These are phyloP conservation scores for Dermatophagoides farinae DNA, from an alignment of 1,140 invertebrate genomes.

Conservation along the genomic window DNA sequence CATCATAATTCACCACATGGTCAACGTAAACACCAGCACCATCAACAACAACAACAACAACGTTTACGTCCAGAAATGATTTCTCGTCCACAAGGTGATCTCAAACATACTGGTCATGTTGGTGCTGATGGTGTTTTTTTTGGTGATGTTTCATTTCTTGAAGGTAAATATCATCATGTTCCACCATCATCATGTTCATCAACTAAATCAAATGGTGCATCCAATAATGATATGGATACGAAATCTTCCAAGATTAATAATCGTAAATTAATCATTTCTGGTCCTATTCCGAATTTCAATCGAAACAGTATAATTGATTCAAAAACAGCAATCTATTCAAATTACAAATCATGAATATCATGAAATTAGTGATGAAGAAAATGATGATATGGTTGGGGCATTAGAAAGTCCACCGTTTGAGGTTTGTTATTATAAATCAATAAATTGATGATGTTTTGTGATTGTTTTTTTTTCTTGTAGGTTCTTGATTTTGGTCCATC, in stretches of 20 bases:
- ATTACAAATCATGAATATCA: constrained; percentile 55
- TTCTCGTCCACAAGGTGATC: constrained; percentile 80
- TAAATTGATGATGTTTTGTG: not conserved
- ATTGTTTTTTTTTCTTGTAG: constrained; percentile 26
- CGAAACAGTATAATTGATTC: constrained; percentile 17
- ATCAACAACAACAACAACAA: constrained; percentile 10
- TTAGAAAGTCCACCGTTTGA: constrained; percentile 32
- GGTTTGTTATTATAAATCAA: constrained; percentile 20
- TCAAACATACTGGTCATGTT: constrained; percentile 90
- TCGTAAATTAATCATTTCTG: constrained; percentile 24
- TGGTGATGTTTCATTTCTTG: constrained; percentile 72
- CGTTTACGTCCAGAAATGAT: constrained; percentile 79
- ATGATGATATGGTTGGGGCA: constrained; percentile 23
- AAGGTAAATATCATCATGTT: constrained; percentile 47
- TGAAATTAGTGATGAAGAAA: constrained; percentile 43
- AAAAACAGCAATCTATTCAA: not conserved
- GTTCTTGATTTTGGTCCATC: constrained; percentile 77
- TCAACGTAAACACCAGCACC: not conserved
- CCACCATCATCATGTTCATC: constrained; percentile 62
- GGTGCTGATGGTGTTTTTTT: constrained; percentile 90
- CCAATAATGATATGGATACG: too few species aligned
- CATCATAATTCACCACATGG: not conserved
- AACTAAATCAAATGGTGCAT: constrained; percentile 23
- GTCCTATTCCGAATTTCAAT: constrained; percentile 25
- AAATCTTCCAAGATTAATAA: constrained; percentile 41